Conservation (phyloP, 2,888 invertebrate species). For the Melieria crassipennis region DNA sequence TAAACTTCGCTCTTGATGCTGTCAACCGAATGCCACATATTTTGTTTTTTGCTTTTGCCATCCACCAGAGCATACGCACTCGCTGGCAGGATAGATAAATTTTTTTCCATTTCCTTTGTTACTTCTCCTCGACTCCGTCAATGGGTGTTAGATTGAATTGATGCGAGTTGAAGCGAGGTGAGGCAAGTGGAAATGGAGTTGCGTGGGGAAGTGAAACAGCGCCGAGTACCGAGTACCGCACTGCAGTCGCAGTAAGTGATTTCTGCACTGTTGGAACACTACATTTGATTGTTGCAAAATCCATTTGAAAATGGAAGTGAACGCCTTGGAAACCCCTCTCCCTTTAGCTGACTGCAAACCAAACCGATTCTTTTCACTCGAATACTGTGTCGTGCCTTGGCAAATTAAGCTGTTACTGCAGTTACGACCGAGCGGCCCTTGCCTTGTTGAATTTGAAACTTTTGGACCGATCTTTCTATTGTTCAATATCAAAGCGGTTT, state of each 20-base stretch:
- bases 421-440: background rate
- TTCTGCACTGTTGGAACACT: too few relatives aligned
- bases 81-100: slow-evolving; percentile 46
- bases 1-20: too few relatives aligned
- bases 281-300: too few relatives aligned
- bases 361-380: too few relatives aligned
- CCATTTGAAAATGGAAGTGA: too few relatives aligned
- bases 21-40: too few relatives aligned
- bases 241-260: background rate
- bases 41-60: slow-evolving; percentile 1
- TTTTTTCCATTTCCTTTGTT: slow-evolving; percentile 38
- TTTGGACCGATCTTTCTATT: background rate
- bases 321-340: too few relatives aligned
- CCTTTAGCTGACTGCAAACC: too few relatives aligned
- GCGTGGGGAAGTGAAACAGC: background rate
- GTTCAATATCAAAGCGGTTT: slow-evolving; percentile 2
- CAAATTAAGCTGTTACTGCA: background rate
- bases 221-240: background rate
- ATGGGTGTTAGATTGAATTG: slow-evolving; percentile 32
- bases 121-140: slow-evolving; percentile 16
- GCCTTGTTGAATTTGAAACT: slow-evolving; percentile 13
- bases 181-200: background rate
- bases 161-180: slow-evolving; percentile 20
- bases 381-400: too few relatives aligned
- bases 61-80: slow-evolving; percentile 41